Evolutionary conservation across 2,888 invertebrate species (phyloP).

Genomic region (Endotricha flammealis): DNA sequence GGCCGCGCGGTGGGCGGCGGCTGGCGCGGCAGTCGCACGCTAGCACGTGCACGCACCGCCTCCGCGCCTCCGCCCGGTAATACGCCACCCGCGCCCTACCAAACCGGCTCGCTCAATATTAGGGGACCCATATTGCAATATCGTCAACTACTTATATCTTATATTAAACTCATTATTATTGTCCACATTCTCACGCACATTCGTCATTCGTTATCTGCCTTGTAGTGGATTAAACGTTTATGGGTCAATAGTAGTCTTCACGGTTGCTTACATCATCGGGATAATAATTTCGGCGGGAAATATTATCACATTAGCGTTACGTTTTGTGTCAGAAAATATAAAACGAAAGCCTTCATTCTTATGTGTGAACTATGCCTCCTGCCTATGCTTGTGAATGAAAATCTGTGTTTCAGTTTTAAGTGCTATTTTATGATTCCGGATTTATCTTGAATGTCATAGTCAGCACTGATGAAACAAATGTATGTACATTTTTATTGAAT

Average conservation of each 20-base stretch:
- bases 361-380: too few species aligned
- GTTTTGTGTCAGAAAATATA: conserved; percentile 18
- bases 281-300: conserved; percentile 68
- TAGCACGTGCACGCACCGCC: conserved; percentile 68
- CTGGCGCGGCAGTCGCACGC: conserved; percentile 64
- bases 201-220: conserved; percentile 8
- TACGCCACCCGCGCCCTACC: conserved; percentile 41
- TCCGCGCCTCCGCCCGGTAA: conserved; percentile 47
- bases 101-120: conserved; percentile 53
- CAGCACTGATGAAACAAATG: not conserved
- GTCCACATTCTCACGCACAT: conserved; percentile 1
- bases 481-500: not conserved
- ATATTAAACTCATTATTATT: conserved; percentile 15
- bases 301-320: conserved; percentile 12
- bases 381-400: not conserved
- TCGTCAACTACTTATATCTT: conserved; percentile 12
- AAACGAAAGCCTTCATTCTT: not conserved
- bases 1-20: conserved; percentile 45
- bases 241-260: conserved; percentile 62
- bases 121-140: conserved; percentile 20
- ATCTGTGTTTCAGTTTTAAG: not conserved
- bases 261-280: conserved; percentile 61
- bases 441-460: not conserved
- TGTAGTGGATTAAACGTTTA: conserved; percentile 41
- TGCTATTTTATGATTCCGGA: not conserved